Evolutionary conservation across 2,113 vertebrate genomes (phyloP).

Genomic region (Crocuta crocuta): DNA sequence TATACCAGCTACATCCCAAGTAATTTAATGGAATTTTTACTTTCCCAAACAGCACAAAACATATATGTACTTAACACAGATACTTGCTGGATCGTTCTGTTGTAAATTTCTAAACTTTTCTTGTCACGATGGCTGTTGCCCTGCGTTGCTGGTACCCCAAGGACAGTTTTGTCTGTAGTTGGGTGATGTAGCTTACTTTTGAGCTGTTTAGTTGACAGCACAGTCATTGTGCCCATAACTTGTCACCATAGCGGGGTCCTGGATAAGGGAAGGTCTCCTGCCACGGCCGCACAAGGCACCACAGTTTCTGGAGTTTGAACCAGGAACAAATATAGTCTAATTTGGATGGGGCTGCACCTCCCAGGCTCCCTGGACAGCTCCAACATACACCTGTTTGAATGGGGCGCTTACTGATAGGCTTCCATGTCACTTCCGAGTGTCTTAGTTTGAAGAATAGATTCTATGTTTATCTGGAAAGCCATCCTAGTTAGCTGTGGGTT

Average conservation of each 20-base stretch:
- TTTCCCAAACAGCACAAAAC: neutral
- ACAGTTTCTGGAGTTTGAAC: neutral
- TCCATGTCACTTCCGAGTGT: neutral
- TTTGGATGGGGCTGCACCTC: fast-evolving
- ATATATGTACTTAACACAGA: neutral
- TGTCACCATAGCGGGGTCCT: neutral
- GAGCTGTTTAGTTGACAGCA: neutral
- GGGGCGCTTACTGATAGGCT: neutral
- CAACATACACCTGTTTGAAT: neutral
- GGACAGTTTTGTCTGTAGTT: neutral
- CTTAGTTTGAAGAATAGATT: neutral
- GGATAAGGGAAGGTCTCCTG: neutral
- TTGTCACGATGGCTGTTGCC: neutral
- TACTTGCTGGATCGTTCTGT: neutral
- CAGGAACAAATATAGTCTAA: fast-evolving
- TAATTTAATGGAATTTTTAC: neutral
- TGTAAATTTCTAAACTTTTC: neutral
- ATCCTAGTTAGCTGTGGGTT: neutral
- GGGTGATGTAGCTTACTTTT: neutral
- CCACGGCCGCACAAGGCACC: fast-evolving
- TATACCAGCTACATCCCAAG: neutral
- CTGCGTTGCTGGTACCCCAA: neutral
- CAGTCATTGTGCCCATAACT: fast-evolving
- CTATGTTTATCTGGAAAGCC: neutral
- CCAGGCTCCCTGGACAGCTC: no score